Percentiles rank a stretch among this genome's conserved stretches.
Conservation (phyloP, 2,888 invertebrate species). For the Torymus aiolomorphi region DNA sequence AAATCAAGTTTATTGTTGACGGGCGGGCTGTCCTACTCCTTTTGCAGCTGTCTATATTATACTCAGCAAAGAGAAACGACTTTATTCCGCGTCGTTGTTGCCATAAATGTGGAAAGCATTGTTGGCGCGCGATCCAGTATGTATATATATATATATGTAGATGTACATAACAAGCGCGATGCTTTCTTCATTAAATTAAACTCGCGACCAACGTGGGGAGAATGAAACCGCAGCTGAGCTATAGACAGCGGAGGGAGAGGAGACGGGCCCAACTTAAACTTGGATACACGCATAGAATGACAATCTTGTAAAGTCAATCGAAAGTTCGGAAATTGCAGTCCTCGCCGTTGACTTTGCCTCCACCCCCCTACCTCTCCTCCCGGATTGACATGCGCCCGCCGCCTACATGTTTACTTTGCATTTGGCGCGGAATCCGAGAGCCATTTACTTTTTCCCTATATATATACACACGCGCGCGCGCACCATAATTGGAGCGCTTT, state of each 20-base stretch:
- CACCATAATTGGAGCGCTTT: conserved; percentile 36
- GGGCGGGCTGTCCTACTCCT: too few species aligned
- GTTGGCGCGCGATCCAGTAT: too few species aligned
- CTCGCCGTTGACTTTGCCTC: neutral
- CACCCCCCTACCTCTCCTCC: too few species aligned
- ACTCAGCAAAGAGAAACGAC: too few species aligned
- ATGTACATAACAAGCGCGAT: too few species aligned
- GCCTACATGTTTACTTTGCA: conserved; percentile 41
- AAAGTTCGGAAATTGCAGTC: conserved; percentile 40
- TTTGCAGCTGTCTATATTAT: too few species aligned
- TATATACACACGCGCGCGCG: neutral
- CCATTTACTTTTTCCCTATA: conserved; percentile 29
- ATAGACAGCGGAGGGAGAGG: neutral
- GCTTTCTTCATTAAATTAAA: too few species aligned
- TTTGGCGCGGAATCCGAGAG: conserved; percentile 21
- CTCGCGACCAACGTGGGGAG: too few species aligned
- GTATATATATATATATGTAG: too few species aligned
- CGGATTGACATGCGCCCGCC: conserved; percentile 4
- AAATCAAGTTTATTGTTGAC: too few species aligned
- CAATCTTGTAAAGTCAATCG: conserved; percentile 50
- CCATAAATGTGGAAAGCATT: too few species aligned
- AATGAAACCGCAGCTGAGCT: conserved; percentile 1
- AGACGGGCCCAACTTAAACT: conserved; percentile 14
- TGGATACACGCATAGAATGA: conserved; percentile 36
- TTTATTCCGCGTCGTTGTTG: too few species aligned